Percentiles rank a stretch among this genome's conserved stretches.
Evolutionary conservation across 2,888 invertebrate species (phyloP).

Genomic region (Microdon myrmicae): DNA sequence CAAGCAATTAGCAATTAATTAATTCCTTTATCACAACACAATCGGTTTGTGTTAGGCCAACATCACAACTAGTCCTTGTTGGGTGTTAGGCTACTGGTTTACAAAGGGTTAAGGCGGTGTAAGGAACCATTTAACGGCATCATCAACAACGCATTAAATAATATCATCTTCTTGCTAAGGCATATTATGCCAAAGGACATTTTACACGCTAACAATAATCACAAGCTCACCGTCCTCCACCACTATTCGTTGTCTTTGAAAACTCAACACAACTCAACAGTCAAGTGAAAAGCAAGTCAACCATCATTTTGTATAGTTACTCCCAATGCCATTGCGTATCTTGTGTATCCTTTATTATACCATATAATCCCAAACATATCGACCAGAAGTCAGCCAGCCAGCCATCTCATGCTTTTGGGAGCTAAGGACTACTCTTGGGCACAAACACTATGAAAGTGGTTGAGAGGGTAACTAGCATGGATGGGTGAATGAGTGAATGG

Average conservation of each 20-base stretch:
- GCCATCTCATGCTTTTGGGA: slow-evolving; percentile 21
- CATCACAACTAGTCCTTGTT: background rate
- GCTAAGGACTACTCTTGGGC: slow-evolving; percentile 9
- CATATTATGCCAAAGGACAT: slow-evolving; percentile 36
- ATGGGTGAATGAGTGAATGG: slow-evolving; percentile 31
- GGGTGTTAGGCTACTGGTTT: too few species aligned
- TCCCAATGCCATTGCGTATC: slow-evolving; percentile 34
- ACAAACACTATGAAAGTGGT: slow-evolving; percentile 11
- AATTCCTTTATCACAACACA: slow-evolving; percentile 27
- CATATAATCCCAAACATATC: slow-evolving; percentile 39
- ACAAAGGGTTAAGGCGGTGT: slow-evolving; percentile 18
- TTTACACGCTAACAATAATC: slow-evolving; percentile 39
- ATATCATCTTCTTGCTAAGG: slow-evolving; percentile 29
- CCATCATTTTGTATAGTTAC: slow-evolving; percentile 21
- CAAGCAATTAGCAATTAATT: slow-evolving; percentile 36
- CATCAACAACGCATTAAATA: slow-evolving; percentile 38
- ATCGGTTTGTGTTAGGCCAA: slow-evolving; percentile 19
- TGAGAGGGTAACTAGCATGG: too few species aligned
- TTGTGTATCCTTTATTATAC: slow-evolving; percentile 32
- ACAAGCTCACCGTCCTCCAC: slow-evolving; percentile 17
- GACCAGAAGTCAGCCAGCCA: too few species aligned
- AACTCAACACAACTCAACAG: too few species aligned
- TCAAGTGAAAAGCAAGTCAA: slow-evolving; percentile 4
- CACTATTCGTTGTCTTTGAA: background rate
- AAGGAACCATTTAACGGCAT: slow-evolving; percentile 29